Conservation (phyloP, 1,140 invertebrate genomes). For the Drosophila novamexicana region DNA sequence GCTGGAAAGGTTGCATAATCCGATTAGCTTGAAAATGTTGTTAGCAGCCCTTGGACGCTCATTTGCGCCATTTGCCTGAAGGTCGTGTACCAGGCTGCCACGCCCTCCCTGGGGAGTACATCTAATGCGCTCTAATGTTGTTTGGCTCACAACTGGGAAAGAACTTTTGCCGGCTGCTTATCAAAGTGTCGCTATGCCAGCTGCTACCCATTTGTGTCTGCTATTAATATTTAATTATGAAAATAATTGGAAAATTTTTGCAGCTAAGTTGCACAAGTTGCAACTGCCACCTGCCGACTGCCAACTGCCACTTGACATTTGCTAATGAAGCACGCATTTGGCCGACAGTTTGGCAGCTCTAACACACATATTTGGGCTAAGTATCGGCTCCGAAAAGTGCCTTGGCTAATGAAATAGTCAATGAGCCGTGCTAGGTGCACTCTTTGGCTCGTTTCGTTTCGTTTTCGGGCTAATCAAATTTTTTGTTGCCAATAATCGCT, state of each 20-base stretch:
- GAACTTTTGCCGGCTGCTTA: conserved; percentile 29
- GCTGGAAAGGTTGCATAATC: conserved; percentile 48
- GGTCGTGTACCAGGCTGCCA: conserved; percentile 24
- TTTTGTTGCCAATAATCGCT: conserved; percentile 74
- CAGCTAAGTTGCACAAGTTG: conserved; percentile 26
- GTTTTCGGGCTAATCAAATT: conserved; percentile 72
- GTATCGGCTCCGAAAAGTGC: background rate
- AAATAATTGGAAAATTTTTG: conserved; percentile 72
- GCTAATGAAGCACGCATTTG: conserved; percentile 38
- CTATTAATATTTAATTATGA: conserved; percentile 76
- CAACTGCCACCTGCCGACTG: conserved; percentile 10
- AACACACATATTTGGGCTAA: background rate
- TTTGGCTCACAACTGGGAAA: conserved; percentile 53
- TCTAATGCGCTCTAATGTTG: conserved; percentile 82
- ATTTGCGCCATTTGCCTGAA: conserved; percentile 58
- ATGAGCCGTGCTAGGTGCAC: conserved; percentile 56
- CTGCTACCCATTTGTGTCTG: conserved; percentile 23
- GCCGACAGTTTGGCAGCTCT: conserved; percentile 12
- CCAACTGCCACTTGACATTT: conserved; percentile 20
- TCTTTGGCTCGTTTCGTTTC: conserved; percentile 30
- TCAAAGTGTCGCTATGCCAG: conserved; percentile 54
- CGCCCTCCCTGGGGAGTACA: conserved; percentile 46
- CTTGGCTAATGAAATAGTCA: conserved; percentile 64
- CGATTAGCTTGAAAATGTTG: conserved; percentile 73
- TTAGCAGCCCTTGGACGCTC: conserved; percentile 55